Conservation (phyloP, 1,140 invertebrate species). For the Bombyx mandarina region DNA sequence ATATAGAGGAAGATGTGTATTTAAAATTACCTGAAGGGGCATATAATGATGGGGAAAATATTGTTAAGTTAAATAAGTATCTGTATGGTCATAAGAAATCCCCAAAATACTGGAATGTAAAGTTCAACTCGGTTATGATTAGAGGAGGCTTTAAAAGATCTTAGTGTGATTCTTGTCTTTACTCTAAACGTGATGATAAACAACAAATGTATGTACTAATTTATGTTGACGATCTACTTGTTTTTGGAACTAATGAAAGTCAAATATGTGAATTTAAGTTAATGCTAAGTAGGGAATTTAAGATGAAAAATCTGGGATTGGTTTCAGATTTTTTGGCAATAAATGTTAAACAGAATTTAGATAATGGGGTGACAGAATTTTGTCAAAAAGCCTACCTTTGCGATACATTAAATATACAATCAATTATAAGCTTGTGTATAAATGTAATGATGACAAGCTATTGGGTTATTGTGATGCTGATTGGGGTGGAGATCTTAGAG, state of each 20-base stretch:
- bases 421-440: constrained; percentile 24
- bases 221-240: constrained; percentile 50
- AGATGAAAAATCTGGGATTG: constrained; percentile 42
- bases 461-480: constrained; percentile 36
- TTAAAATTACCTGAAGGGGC: constrained; percentile 15
- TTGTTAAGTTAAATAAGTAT: constrained; percentile 28
- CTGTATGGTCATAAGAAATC: constrained; percentile 32
- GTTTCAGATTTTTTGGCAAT: constrained; percentile 37
- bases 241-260: constrained; percentile 23
- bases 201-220: constrained; percentile 27
- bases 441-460: constrained; percentile 12
- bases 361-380: constrained; percentile 23
- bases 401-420: constrained; percentile 25
- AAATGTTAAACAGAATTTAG: constrained; percentile 32
- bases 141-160: constrained; percentile 24
- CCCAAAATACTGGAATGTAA: constrained; percentile 29
- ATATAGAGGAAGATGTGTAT: constrained; percentile 25
- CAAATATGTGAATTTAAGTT: constrained; percentile 24
- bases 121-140: constrained; percentile 26
- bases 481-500: constrained; percentile 28
- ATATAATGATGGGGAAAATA: constrained; percentile 18
- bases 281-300: constrained; percentile 38
- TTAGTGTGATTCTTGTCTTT: constrained; percentile 28
- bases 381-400: constrained; percentile 34
- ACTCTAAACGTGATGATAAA: constrained; percentile 18